Conservation (phyloP, 2,797 vertebrate genomes). For the Spinus olivaceus region DNA sequence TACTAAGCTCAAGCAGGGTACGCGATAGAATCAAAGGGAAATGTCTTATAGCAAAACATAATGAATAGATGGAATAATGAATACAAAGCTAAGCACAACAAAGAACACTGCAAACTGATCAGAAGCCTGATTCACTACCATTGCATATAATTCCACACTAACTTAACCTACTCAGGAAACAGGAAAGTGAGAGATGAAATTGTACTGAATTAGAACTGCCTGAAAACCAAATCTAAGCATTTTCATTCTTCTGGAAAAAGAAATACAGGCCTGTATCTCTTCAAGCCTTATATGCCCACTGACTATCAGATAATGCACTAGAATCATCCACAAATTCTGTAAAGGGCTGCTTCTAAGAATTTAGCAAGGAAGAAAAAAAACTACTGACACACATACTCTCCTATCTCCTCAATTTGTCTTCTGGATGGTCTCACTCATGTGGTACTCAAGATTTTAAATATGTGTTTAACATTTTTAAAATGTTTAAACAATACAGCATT, state of each 20-base stretch:
- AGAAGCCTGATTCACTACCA: not conserved
- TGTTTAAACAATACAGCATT: not conserved
- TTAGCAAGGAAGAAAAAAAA: not conserved
- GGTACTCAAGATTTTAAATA: not conserved
- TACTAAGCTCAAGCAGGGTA: not conserved
- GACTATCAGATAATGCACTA: not conserved
- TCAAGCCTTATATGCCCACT: not conserved
- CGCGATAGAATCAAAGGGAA: not conserved
- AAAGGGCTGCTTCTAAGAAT: not conserved
- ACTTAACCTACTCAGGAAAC: not conserved
- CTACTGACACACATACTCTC: not conserved
- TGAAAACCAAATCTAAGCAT: not conserved
- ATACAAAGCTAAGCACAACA: not conserved
- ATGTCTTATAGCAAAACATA: not conserved
- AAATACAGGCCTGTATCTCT: not conserved
- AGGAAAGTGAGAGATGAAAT: not conserved
- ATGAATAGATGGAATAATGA: not conserved
- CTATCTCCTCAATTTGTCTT: not conserved
- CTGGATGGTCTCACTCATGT: rapidly evolving
- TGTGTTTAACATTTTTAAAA: not conserved
- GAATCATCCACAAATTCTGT: not conserved
- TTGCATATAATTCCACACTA: not conserved
- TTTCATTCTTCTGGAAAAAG: not conserved
- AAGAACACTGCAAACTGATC: not conserved
- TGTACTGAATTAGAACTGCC: not conserved